Conservation (phyloP, 2,888 invertebrate species). For the Marronus borbonicus region DNA sequence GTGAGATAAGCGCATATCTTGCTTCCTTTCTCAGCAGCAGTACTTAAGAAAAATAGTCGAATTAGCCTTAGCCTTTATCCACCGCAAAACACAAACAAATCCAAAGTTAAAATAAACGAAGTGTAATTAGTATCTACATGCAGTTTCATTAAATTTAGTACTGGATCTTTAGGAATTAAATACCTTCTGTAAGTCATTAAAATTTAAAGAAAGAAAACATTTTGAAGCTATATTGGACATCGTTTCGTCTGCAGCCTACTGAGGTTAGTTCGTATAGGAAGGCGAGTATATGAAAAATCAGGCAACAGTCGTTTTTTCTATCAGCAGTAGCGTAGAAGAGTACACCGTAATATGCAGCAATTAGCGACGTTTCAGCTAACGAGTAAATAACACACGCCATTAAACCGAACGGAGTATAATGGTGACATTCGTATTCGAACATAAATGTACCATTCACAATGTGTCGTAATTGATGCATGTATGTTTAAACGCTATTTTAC, state of each 20-base stretch:
- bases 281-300: background rate
- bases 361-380: constrained; percentile 33
- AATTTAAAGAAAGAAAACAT: background rate
- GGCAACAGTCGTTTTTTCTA: background rate
- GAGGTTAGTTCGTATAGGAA: background rate
- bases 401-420: constrained; percentile 14
- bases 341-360: constrained; percentile 23
- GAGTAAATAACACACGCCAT: constrained; percentile 33
- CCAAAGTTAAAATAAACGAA: too few species aligned
- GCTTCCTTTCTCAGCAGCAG: too few species aligned
- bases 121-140: too few species aligned
- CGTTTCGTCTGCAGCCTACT: background rate
- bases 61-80: too few species aligned
- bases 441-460: constrained; percentile 6
- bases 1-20: too few species aligned
- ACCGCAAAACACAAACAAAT: too few species aligned
- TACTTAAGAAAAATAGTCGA: too few species aligned
- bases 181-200: background rate
- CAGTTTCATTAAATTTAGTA: too few species aligned
- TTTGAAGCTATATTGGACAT: background rate
- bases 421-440: background rate
- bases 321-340: background rate
- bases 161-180: background rate
- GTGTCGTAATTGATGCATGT: constrained; percentile 30
- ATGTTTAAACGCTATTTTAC: constrained; percentile 42